Evolutionary conservation across 2,797 vertebrate genomes (phyloP), one percentile per base, ranked within the genome.

Genomic region (Peromyscus melanophrys): DNA sequence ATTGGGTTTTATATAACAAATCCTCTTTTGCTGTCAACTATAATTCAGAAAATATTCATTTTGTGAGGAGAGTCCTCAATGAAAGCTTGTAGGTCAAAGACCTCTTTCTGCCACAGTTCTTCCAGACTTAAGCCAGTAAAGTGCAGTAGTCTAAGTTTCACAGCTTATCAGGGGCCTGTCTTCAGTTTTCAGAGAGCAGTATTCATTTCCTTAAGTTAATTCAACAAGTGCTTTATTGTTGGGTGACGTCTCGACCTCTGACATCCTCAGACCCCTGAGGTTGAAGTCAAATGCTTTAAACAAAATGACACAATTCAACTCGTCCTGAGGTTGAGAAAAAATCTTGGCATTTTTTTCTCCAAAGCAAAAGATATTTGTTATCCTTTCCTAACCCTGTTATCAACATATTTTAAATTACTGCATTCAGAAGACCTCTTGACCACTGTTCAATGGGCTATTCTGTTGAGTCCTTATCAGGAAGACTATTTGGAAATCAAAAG

Each of bases 31-130:
- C 59, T 90, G 29, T 92, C 88, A 75, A 85, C 57, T 34, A 3
- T 65, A 95, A 93, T 21, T 96, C 88, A 92, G 69, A 96, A 94
- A 97, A 96, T 86, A 95, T 31, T 94, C 77, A 84, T 63, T 95
- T 90, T 92, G 52, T 85, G 29, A 88, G n/a, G 11, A 90, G 93
- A 93, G 61, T 31, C 80, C 92, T 43, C 7, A 52, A 49, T 27
- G 80, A 84, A 96, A 81, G 4, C 4, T 92, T 23, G 40, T 86
- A 40, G 57, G 49, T 75, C 95, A 95, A 90, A 91, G 77, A 43
- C 76, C 69, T 97, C 49, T 92, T 90, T 82, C 76, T 80, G 46
- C 10, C 25, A 61, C 29, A 84, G 16, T 90, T 92, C 46, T 95
- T 85, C 90, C 75, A 71, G 87, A 76, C 82, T 37, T 85, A 97